These are phyloP conservation scores for Disparrhopalites patrizii DNA, from an alignment of 2,888 invertebrate species.

Conservation along the genomic window DNA sequence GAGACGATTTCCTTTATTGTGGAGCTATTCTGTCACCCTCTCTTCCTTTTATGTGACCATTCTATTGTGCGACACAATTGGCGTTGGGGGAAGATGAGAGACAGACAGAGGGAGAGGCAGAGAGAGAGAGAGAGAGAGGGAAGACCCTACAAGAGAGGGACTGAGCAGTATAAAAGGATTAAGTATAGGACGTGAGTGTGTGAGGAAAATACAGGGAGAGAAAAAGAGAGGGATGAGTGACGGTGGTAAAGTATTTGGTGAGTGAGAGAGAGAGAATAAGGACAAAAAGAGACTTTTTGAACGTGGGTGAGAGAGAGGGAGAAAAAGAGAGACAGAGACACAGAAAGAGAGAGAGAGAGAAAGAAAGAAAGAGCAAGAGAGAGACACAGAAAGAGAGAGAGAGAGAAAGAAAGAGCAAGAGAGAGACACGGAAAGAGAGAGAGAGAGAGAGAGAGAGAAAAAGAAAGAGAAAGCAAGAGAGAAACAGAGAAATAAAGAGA, in stretches of 20 bases:
- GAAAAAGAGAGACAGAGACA: not conserved
- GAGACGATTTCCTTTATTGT: no score
- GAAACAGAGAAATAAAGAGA: not conserved
- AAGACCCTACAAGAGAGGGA: not conserved
- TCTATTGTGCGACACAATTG: no score
- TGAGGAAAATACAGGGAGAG: no score
- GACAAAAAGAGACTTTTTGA: no score
- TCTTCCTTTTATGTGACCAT: no score
- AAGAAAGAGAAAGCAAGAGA: constrained; percentile 1
- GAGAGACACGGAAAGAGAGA: not conserved
- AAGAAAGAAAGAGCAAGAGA: not conserved
- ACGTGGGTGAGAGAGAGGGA: no score
- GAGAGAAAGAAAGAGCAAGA: not conserved
- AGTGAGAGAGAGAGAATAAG: constrained; percentile 4
- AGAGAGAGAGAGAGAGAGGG: not conserved
- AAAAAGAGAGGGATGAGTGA: not conserved
- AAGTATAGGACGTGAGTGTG: not conserved
- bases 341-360: constrained; percentile 9
- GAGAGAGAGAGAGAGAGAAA: not conserved
- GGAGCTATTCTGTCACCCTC: no score
- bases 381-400: not conserved
- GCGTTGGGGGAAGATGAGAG: not conserved
- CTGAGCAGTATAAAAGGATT: constrained; percentile 4
- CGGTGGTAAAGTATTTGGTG: not conserved
- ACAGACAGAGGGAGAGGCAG: no score